Evolutionary conservation across 2,113 vertebrate species (phyloP).

Genomic region (Atractosteus spatula): DNA sequence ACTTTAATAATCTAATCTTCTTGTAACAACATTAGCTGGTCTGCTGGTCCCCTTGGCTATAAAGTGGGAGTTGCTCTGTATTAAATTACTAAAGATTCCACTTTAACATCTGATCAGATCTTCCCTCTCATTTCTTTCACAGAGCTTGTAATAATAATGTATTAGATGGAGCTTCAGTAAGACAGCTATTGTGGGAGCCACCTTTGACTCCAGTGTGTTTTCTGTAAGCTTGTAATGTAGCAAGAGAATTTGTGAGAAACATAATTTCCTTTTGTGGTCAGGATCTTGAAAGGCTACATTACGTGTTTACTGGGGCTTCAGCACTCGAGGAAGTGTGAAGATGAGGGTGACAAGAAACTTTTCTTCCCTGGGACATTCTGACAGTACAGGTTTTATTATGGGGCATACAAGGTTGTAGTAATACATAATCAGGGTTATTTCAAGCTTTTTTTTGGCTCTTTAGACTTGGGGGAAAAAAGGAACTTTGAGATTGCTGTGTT

Average conservation of each 20-base stretch:
- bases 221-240: background rate
- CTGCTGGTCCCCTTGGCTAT: background rate
- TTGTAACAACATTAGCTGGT: background rate
- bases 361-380: no score
- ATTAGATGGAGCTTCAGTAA: background rate
- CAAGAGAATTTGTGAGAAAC: background rate
- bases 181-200: background rate
- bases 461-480: no score
- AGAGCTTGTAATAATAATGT: constrained; percentile 4
- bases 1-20: background rate
- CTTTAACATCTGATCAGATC: constrained; percentile 9
- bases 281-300: background rate
- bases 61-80: background rate
- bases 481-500: no score
- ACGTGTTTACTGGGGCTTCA: background rate
- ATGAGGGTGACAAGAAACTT: no score
- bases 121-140: background rate
- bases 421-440: no score
- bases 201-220: background rate
- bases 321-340: no score
- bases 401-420: no score
- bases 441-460: no score
- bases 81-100: constrained; percentile 9
- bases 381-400: no score
- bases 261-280: background rate